Evolutionary conservation across 1,140 invertebrate species (phyloP).

Genomic region (Drosophila micromelanica): DNA sequence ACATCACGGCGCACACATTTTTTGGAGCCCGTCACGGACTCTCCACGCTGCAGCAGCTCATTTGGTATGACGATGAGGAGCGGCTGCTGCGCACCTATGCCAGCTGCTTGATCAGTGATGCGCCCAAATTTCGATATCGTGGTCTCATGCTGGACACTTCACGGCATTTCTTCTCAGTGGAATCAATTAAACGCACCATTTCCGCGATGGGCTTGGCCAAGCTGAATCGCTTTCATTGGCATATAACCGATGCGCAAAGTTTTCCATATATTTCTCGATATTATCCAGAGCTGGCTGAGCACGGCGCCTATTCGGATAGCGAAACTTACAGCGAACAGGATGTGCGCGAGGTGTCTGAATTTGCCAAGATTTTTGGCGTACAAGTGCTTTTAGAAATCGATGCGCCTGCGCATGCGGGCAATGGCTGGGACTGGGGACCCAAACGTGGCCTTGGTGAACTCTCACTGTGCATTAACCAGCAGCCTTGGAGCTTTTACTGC

Average conservation of each 20-base stretch:
- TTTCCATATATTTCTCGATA: slow-evolving; percentile 90
- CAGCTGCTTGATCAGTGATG: slow-evolving; percentile 86
- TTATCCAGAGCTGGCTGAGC: slow-evolving; percentile 89
- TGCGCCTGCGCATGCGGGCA: slow-evolving; percentile 92
- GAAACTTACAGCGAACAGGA: slow-evolving; percentile 89
- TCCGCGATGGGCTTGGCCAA: slow-evolving; percentile 92
- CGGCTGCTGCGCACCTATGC: slow-evolving; percentile 87
- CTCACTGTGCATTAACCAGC: slow-evolving; percentile 89
- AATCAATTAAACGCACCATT: slow-evolving; percentile 89
- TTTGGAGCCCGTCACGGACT: slow-evolving; percentile 92
- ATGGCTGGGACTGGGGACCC: slow-evolving; percentile 92
- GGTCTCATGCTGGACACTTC: slow-evolving; percentile 91
- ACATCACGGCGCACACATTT: slow-evolving; percentile 88
- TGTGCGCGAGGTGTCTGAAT: slow-evolving; percentile 88
- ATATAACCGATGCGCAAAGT: slow-evolving; percentile 92
- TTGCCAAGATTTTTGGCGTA: slow-evolving; percentile 89
- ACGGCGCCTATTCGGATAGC: slow-evolving; percentile 90
- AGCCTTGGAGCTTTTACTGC: slow-evolving; percentile 91
- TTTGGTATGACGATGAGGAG: slow-evolving; percentile 89
- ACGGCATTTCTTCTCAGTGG: slow-evolving; percentile 90
- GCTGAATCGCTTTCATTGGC: slow-evolving; percentile 94
- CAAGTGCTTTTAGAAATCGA: slow-evolving; percentile 89
- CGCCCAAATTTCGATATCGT: slow-evolving; percentile 87
- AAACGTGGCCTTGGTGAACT: slow-evolving; percentile 88
- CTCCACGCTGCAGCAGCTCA: slow-evolving; percentile 91